These are phyloP conservation scores for Podilymbus podiceps DNA, from an alignment of 2,113 vertebrate genomes.

Conservation along the genomic window DNA sequence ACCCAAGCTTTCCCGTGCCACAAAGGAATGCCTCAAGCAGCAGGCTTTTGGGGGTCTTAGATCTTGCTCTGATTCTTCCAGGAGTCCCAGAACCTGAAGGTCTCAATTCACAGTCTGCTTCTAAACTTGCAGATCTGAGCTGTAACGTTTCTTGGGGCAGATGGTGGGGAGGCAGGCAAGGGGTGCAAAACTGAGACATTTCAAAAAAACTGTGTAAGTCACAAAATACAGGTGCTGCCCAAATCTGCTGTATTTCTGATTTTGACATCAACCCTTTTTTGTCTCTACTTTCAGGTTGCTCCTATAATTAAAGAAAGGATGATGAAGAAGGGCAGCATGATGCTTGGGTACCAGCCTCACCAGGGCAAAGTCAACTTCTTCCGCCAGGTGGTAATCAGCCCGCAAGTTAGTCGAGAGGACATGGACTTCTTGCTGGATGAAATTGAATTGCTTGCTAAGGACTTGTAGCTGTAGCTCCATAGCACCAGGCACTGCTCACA, in stretches of 20 bases:
- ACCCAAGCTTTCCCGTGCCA: not conserved
- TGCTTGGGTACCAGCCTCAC: constrained; percentile 85
- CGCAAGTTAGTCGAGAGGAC: constrained; percentile 79
- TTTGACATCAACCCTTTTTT: not conserved
- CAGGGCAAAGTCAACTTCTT: constrained; percentile 83
- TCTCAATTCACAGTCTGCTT: not conserved
- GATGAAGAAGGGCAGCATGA: constrained; percentile 86
- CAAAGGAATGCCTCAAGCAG: not conserved
- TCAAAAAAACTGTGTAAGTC: not conserved
- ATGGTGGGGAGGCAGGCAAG: not conserved
- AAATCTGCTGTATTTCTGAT: not conserved
- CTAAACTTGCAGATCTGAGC: not conserved
- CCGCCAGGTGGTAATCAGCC: constrained; percentile 85
- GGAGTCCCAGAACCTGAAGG: not conserved
- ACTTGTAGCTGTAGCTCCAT: constrained; percentile 73
- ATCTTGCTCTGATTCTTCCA: not conserved
- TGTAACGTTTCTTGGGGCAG: not conserved
- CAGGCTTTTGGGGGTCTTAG: not conserved
- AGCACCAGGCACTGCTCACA: not conserved
- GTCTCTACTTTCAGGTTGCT: constrained; percentile 76
- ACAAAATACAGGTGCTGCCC: not conserved
- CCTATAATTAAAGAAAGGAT: constrained; percentile 84
- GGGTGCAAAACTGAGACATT: not conserved
- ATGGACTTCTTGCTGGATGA: constrained; percentile 86
- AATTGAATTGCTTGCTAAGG: constrained; percentile 79